Evolutionary conservation across 2,888 invertebrate genomes (phyloP).

Genomic region (Labia minor): DNA sequence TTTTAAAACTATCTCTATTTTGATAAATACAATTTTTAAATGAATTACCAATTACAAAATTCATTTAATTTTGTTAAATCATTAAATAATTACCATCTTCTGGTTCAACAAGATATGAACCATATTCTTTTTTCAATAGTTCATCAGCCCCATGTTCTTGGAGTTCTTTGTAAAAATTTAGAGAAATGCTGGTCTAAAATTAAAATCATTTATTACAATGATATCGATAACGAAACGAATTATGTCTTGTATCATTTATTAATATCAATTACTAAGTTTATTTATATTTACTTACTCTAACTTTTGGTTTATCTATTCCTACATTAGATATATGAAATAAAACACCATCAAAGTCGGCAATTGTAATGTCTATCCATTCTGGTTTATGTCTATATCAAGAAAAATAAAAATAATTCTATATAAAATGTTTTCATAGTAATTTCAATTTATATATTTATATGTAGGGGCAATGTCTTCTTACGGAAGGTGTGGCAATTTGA

Average conservation of each 20-base stretch:
- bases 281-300: slow-evolving; percentile 61
- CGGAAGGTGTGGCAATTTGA: no score
- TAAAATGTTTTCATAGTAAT: not conserved
- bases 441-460: no score
- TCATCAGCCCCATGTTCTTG: slow-evolving; percentile 98
- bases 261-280: not conserved
- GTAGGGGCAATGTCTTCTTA: no score
- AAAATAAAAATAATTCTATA: no score
- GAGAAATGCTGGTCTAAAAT: slow-evolving; percentile 86
- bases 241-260: no score
- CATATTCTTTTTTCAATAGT: slow-evolving; percentile 86
- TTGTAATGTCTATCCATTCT: slow-evolving; percentile 85
- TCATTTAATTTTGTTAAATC: no score
- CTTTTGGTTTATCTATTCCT: slow-evolving; percentile 91
- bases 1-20: no score
- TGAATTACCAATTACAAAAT: no score
- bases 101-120: slow-evolving; percentile 64
- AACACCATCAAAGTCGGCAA: slow-evolving; percentile 98
- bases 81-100: slow-evolving; percentile 59
- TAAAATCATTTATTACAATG: slow-evolving; percentile 25
- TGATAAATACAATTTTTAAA: no score
- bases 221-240: slow-evolving; percentile 3
- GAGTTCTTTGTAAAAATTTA: slow-evolving; percentile 97
- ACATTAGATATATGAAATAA: slow-evolving; percentile 96
- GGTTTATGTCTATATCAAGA: slow-evolving; percentile 71